Conservation (phyloP, 2,888 invertebrate genomes). For the Parnassius mnemosyne region DNA sequence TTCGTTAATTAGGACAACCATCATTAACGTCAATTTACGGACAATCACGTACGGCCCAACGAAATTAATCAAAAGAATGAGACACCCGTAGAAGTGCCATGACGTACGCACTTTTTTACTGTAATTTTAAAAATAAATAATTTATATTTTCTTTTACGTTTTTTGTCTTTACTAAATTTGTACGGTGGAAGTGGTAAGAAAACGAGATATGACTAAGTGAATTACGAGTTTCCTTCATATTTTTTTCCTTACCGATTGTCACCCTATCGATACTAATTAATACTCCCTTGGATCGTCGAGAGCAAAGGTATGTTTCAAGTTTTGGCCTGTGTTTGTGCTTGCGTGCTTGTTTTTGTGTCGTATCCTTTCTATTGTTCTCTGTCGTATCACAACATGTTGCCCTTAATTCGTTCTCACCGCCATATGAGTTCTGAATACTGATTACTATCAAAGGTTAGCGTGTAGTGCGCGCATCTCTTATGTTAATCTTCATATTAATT, state of each 20-base stretch:
- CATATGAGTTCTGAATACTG: constrained; percentile 71
- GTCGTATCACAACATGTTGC: constrained; percentile 71
- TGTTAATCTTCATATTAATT: constrained; percentile 20
- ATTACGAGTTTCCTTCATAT: constrained; percentile 5
- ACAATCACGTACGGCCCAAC: constrained; percentile 40
- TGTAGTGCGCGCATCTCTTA: constrained; percentile 18
- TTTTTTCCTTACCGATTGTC: constrained; percentile 44
- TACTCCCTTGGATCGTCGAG: constrained; percentile 50
- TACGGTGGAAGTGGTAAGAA: constrained; percentile 2
- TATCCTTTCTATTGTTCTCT: constrained; percentile 73
- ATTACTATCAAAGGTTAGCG: constrained; percentile 41
- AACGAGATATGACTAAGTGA: constrained; percentile 10
- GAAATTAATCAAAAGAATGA: constrained; percentile 25
- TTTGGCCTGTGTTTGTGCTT: constrained; percentile 56
- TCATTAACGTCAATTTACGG: constrained; percentile 67
- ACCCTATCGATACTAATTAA: constrained; percentile 74
- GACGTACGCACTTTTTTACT: constrained; percentile 10
- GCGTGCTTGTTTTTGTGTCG: constrained; percentile 64
- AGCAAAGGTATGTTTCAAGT: constrained; percentile 50
- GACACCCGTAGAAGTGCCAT: constrained; percentile 23
- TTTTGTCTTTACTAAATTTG: constrained; percentile 11
- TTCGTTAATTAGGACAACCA: constrained; percentile 76
- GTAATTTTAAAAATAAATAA: constrained; percentile 20
- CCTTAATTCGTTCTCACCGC: constrained; percentile 75
- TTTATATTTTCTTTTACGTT: constrained; percentile 15